These are phyloP conservation scores for Cassiopea xamachana DNA, from an alignment of 30 jellyfish, hydroid and myxozoan species.

Conservation along the genomic window DNA sequence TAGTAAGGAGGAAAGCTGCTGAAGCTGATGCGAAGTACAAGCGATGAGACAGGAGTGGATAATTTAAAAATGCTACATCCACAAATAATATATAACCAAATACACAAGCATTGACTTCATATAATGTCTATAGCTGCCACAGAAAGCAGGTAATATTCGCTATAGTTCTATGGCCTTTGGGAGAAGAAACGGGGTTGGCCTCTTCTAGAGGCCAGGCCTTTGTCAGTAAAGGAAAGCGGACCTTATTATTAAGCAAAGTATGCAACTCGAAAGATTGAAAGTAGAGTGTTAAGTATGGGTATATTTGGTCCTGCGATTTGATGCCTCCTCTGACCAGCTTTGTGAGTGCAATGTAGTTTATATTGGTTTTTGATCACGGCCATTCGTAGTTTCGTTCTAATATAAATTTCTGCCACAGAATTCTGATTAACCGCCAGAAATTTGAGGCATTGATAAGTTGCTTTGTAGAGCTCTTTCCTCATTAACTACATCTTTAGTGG, in stretches of 20 bases:
- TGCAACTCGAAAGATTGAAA: background rate
- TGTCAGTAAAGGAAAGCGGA: background rate
- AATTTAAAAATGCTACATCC: slow-evolving; percentile 15
- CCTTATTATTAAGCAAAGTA: background rate
- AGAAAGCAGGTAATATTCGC: slow-evolving; percentile 21
- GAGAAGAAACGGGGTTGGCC: slow-evolving; percentile 8
- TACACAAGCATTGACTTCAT: background rate
- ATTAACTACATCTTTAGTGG: too few species aligned
- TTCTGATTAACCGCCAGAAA: too few species aligned
- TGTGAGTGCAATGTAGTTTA: too few species aligned
- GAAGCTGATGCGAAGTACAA: slow-evolving; percentile 22
- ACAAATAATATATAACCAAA: background rate
- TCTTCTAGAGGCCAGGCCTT: slow-evolving; percentile 2
- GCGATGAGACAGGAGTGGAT: slow-evolving; percentile 28
- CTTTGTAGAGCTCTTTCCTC: too few species aligned
- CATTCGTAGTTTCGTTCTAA: too few species aligned
- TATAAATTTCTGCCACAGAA: too few species aligned
- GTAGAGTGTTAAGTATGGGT: background rate
- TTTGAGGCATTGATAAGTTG: too few species aligned
- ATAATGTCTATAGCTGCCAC: slow-evolving; percentile 6
- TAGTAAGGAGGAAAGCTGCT: slow-evolving; percentile 58
- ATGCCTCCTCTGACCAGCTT: too few species aligned
- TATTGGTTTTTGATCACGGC: too few species aligned
- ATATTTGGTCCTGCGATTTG: background rate
- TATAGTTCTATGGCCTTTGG: background rate